Base-by-base conservation (phyloP, 35 echinoderm and acorn worm species). In the Nesometra sesokonis region DNA sequence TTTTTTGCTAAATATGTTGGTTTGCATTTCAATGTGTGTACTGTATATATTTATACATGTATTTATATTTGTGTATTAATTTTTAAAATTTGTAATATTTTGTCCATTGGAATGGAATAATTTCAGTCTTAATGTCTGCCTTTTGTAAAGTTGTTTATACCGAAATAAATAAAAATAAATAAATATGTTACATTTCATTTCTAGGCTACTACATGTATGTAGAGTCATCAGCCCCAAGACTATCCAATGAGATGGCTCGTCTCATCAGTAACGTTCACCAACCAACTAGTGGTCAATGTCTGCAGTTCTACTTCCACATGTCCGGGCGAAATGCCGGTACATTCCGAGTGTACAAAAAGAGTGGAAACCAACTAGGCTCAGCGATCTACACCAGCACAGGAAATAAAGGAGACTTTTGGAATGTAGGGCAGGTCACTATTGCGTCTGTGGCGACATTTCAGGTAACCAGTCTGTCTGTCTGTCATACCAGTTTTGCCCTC, bases 131-230 rank as follows among this genome's bases (percentile, higher is more conserved):
- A n/a, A n/a, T n/a, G n/a, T n/a, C n/a, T n/a, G n/a, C n/a, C n/a
- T n/a, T n/a, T n/a, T n/a, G n/a, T n/a, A n/a, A n/a, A n/a, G n/a
- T n/a, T n/a, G n/a, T n/a, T n/a, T n/a, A n/a, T n/a, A n/a, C n/a
- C n/a, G n/a, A n/a, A n/a, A n/a, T n/a, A n/a, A n/a, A n/a, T n/a
- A n/a, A n/a, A n/a, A n/a, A n/a, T n/a, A n/a, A n/a, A n/a, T n/a
- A n/a, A n/a, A n/a, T n/a, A n/a, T 43, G 4, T 43, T 43, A 15
- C 38, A 7, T 43, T 43, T 43, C 38, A 43, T 43, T 43, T 43
- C 11, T 52, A 93, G 92, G 92, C n/a, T 87, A 87, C 78, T 93
- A 90, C 84, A 84, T 93, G 37, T 93, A 87, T 77, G 31, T 91
- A 21, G 85, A 91, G n/a, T 43, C 91, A 11, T 80, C 81, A 83